Evolutionary conservation across 2,888 invertebrate species (phyloP).

Genomic region (Agrotis clavis): DNA sequence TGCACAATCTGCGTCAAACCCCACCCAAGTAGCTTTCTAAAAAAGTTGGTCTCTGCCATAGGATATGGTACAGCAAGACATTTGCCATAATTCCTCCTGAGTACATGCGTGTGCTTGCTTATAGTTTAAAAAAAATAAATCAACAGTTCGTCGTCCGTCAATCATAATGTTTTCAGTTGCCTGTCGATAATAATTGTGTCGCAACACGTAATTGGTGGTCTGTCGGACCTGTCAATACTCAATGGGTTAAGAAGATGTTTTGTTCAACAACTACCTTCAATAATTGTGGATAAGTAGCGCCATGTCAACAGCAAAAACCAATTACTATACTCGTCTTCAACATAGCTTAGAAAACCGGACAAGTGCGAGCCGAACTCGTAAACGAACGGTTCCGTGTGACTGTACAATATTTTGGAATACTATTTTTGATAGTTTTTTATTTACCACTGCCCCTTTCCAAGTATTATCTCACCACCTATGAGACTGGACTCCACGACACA

Average conservation of each 20-base stretch:
- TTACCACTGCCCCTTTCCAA: no score
- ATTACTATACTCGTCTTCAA: slow-evolving; percentile 11
- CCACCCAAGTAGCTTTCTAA: no score
- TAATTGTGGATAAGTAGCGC: slow-evolving; percentile 34
- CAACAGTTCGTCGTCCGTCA: not conserved
- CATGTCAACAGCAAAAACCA: slow-evolving; percentile 18
- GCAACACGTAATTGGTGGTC: slow-evolving; percentile 28
- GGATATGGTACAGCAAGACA: no score
- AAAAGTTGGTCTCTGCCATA: no score
- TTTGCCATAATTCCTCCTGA: no score
- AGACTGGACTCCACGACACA: no score
- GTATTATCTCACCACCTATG: no score
- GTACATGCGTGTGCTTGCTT: no score
- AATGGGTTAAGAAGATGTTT: slow-evolving; percentile 20
- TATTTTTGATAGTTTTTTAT: no score
- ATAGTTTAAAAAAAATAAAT: no score
- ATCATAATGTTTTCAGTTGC: slow-evolving; percentile 1
- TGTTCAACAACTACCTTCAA: not conserved
- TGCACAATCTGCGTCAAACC: no score
- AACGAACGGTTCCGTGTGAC: not conserved
- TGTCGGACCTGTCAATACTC: slow-evolving; percentile 41
- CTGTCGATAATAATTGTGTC: slow-evolving; percentile 35
- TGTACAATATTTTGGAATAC: not conserved
- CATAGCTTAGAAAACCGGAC: slow-evolving; percentile 19
- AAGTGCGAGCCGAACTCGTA: no score